phyloP scores from a whole-genome alignment of 1,140 invertebrate genomes.

The Papilio aristodemus region DNA sequence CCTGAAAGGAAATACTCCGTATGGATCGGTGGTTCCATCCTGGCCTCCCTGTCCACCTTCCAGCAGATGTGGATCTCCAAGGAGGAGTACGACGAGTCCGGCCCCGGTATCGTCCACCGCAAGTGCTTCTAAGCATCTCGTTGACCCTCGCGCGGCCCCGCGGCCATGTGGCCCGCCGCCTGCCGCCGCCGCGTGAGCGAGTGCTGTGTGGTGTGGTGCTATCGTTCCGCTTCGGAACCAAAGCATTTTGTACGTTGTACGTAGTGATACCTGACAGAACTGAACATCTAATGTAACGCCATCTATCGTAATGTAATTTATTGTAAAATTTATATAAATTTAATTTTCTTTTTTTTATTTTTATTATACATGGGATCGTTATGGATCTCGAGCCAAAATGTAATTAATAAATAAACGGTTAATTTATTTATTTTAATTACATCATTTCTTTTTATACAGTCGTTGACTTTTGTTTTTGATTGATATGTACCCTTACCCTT shows the following conservation, averaged over 20 bases:
- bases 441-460: constrained; percentile 79
- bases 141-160: constrained; percentile 50
- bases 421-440: constrained; percentile 81
- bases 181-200: constrained; percentile 56
- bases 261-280: constrained; percentile 79
- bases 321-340: constrained; percentile 81
- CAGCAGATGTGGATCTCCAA: constrained; percentile 96
- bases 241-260: constrained; percentile 77
- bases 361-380: constrained; percentile 79
- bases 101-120: constrained; percentile 94
- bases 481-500: constrained; percentile 45
- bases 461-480: constrained; percentile 71
- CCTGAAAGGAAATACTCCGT: constrained; percentile 96
- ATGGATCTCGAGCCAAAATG: constrained; percentile 78
- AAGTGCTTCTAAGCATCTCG: constrained; percentile 92
- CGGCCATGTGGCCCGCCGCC: constrained; percentile 40
- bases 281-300: constrained; percentile 79
- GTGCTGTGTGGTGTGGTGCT: constrained; percentile 71
- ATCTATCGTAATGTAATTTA: constrained; percentile 79
- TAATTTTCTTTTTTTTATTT: constrained; percentile 80
- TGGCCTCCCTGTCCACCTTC: constrained; percentile 94
- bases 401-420: constrained; percentile 81
- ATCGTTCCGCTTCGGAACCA: constrained; percentile 59
- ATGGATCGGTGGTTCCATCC: constrained; percentile 93
- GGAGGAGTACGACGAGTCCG: constrained; percentile 96